Evolutionary conservation across 2,113 vertebrate species (phyloP).

Genomic region (Saguinus midas): DNA sequence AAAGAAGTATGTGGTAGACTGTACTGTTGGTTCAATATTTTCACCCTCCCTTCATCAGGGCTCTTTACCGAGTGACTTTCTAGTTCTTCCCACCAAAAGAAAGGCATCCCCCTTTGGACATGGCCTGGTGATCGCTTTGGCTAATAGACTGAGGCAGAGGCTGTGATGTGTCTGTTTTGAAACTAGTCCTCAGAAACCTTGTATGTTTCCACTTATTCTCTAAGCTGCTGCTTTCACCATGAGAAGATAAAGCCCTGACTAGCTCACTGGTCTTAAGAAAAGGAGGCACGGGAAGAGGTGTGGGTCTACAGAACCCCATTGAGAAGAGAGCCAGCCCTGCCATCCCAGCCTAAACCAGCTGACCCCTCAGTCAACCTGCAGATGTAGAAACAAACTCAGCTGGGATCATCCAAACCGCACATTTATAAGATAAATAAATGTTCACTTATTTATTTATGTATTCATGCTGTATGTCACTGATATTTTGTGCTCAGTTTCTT

Average conservation of each 20-base stretch:
- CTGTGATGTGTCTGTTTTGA: not conserved
- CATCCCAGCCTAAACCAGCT: not conserved
- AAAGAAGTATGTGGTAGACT: not conserved
- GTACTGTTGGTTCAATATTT: not conserved
- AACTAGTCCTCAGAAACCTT: not conserved
- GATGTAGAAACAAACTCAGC: not conserved
- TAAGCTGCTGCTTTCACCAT: not conserved
- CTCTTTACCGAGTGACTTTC: not conserved
- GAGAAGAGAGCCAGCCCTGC: not conserved
- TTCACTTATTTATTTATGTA: not conserved
- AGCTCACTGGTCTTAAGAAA: not conserved
- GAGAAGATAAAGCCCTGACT: not conserved
- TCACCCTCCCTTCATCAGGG: not conserved
- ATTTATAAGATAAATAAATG: not conserved
- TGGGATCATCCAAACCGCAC: not conserved
- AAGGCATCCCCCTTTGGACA: not conserved
- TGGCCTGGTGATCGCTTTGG: not conserved
- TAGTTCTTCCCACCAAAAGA: not conserved
- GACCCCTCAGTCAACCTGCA: not conserved
- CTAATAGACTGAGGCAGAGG: not conserved
- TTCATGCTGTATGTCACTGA: not conserved
- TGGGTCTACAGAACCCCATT: not conserved
- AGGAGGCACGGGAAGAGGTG: not conserved
- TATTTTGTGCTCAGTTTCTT: not conserved
- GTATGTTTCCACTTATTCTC: not conserved